Evolutionary conservation across 2,888 invertebrate species (phyloP), one percentile per base, ranked within the genome.

Genomic region (Stenichneumon culpator): DNA sequence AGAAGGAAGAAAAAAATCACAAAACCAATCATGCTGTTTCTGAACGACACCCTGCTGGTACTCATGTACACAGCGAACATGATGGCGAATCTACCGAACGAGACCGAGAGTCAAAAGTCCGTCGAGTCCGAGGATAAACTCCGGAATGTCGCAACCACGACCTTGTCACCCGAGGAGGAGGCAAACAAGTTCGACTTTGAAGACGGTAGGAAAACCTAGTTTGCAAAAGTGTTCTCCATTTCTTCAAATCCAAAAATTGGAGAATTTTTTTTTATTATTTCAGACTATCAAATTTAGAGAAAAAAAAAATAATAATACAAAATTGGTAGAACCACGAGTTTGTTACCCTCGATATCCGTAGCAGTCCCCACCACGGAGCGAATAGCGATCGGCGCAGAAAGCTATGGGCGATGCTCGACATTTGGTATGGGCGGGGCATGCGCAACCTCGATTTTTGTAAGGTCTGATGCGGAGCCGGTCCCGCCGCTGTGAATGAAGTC

Each of bases 121-220:
- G 14, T 9, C 69, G 82, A 84, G 47, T 82, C 78, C 16, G 57
- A 69, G 2, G 84, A 47, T 44, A 74, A 84, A 16, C 50, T 68
- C 60, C 68, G 67, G 14, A 86, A 84, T 85, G 63, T 69, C 86
- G 92, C 92, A 0, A 92, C 91, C 19, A 93, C 92, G 6, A 88
- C 89, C 14, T 75, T 93, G 78, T 91, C 93, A 7, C 92, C 93
- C 9, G 93, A 93, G 36, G 93, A 93, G 73, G 78, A 88, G 50
- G 92, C 91, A 6, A 92, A 92, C 65, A 90, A 89, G 81, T 93
- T 93, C 36, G 91, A 91, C 16, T 89, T 92, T 4, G 91, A 91
- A 28, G 93, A 94, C 72, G 92, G 93, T 93, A 83, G 86, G 90
- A 65, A 60, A 73, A 68, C 19, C 6, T 19, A 3, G 2, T 19